Evolutionary conservation across 2,888 invertebrate genomes (phyloP), one percentile per base, ranked within the genome.

Genomic region (Diarsia brunnea): DNA sequence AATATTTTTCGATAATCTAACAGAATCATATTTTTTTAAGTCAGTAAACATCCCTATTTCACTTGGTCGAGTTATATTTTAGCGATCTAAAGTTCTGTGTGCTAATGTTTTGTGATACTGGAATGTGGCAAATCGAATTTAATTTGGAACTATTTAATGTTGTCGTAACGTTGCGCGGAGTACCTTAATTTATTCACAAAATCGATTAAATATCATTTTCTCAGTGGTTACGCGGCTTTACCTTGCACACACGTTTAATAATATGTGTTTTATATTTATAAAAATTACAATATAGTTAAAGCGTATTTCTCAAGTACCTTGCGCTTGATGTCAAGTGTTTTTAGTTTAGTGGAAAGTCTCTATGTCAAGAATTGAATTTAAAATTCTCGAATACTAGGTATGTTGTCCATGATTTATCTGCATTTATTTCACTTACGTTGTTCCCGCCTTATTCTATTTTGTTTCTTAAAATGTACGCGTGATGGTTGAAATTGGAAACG

Each of bases 261-360:
- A 84, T 84, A 86, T 86, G 86, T 86, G 86, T 86, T 85, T 87
- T 80, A 78, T 84, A 81, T 86, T 84, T 83, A 7, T 38, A 84
- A n/a, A n/a, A n/a, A 86, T 81, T 77, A 75, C 72, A 58, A 75
- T 84, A 85, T 70, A 43, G 10, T 47, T 84, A 84, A 69, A 73
- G 71, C 73, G 38, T 83, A 86, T 78, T 81, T 85, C 84, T 73
- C 68, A 74, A 73, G 38, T 77, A 84, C 67, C 75, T 81, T 75
- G 71, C 53, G 69, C 73, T 77, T 74, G 72, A 61, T 64, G 66
- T 69, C 65, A 68, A 76, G 65, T 69, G 47, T 75, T 58, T 70
- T 75, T 67, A 72, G 69, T 64, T 27, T 47, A 4, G 5, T 67
- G 73, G 72, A 60, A 84, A 79, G 78, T 85, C 67, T 74, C 65